phyloP scores from a whole-genome alignment of 2,888 invertebrate species.

The Hipparchia semele region DNA sequence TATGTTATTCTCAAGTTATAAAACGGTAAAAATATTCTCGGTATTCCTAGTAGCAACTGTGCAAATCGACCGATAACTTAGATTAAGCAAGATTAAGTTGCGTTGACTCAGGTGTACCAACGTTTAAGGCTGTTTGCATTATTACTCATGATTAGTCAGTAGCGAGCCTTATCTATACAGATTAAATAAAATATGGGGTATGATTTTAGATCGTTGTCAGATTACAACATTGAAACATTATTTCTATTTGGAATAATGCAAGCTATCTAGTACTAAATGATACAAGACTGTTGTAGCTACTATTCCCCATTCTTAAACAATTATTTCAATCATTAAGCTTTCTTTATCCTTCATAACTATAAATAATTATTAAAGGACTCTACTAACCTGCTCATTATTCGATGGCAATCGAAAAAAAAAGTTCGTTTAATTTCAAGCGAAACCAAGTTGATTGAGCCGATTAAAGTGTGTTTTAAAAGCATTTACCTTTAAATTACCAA shows the following conservation, averaged over 20 bases:
- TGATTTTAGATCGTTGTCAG: conserved; percentile 19
- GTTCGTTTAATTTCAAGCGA: too few species aligned
- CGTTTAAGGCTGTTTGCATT: conserved; percentile 33
- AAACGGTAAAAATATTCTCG: conserved; percentile 13
- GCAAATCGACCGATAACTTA: conserved; percentile 32
- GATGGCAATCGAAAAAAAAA: too few species aligned
- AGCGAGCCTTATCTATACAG: conserved; percentile 26
- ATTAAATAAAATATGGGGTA: conserved; percentile 21
- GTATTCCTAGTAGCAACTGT: conserved; percentile 19
- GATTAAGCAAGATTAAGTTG: conserved; percentile 31
- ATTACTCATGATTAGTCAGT: conserved; percentile 33
- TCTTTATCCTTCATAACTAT: too few species aligned
- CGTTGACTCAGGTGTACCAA: conserved; percentile 33
- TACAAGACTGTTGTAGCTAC: not conserved
- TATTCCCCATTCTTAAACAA: not conserved
- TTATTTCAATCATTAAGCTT: too few species aligned
- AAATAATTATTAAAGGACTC: too few species aligned
- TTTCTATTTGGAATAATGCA: not conserved
- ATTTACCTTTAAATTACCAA: too few species aligned
- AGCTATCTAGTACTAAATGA: not conserved
- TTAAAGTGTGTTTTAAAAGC: too few species aligned
- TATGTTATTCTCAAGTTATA: not conserved
- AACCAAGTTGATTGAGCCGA: too few species aligned
- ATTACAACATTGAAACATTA: conserved; percentile 15
- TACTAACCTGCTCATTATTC: too few species aligned